A percentile compares a stretch with the other conserved stretches of the same genome.
These are phyloP conservation scores for Vireo altiloquus DNA, from an alignment of 2,113 vertebrate genomes.

Conservation along the genomic window DNA sequence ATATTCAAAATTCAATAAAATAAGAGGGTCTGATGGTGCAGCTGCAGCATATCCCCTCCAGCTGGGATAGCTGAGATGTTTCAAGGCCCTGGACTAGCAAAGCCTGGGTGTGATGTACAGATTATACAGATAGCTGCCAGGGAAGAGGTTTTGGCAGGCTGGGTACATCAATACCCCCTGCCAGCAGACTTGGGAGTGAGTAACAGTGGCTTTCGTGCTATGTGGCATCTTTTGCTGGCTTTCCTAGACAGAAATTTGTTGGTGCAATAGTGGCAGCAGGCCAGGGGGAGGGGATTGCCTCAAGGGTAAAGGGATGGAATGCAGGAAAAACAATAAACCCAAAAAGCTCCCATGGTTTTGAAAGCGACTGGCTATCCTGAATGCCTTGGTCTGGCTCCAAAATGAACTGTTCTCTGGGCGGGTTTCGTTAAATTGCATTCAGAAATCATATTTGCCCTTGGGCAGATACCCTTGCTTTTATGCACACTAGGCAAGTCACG, in stretches of 20 bases:
- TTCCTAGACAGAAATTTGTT: slow-evolving; percentile 52
- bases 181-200: slow-evolving; percentile 66
- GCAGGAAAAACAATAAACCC: slow-evolving; percentile 69
- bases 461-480: slow-evolving; percentile 50
- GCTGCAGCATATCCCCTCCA: slow-evolving; percentile 74
- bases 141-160: slow-evolving; percentile 66
- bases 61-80: slow-evolving; percentile 72
- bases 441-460: slow-evolving; percentile 69
- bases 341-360: slow-evolving; percentile 60
- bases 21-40: slow-evolving; percentile 74
- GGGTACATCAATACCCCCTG: slow-evolving; percentile 23
- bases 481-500: neutral
- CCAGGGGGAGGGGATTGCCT: slow-evolving; percentile 68
- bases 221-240: slow-evolving; percentile 51
- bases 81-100: slow-evolving; percentile 68
- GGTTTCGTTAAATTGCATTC: slow-evolving; percentile 67
- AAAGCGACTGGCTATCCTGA: slow-evolving; percentile 61
- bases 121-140: slow-evolving; percentile 64
- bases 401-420: slow-evolving; percentile 28
- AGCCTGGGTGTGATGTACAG: slow-evolving; percentile 61
- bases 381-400: slow-evolving; percentile 45
- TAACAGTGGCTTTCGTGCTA: slow-evolving; percentile 51
- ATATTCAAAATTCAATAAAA: slow-evolving; percentile 80
- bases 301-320: slow-evolving; percentile 73
- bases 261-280: slow-evolving; percentile 42